phyloP scores from a whole-genome alignment of 2,888 invertebrate genomes.

The Frankliniella fusca region DNA sequence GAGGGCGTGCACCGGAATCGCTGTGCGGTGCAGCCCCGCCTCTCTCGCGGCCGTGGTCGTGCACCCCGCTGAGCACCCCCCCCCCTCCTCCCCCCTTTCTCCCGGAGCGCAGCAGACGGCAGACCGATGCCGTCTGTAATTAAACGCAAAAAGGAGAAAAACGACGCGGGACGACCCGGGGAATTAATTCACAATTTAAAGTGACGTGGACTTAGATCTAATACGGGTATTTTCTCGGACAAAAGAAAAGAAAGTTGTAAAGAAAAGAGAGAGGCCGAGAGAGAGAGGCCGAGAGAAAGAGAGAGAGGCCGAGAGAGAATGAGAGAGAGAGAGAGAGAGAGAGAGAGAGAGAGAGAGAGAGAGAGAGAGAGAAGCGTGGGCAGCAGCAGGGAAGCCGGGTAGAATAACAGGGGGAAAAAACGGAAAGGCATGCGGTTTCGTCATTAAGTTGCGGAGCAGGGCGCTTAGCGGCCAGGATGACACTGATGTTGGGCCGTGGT shows the following conservation, averaged over 20 bases:
- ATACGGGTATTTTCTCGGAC: conserved; percentile 19
- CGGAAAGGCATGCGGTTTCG: not conserved
- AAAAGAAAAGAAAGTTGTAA: conserved; percentile 5
- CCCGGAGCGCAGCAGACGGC: not conserved
- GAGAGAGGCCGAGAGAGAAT: not conserved
- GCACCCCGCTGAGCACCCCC: not conserved
- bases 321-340: conserved; percentile 10
- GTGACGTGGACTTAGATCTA: conserved; percentile 22
- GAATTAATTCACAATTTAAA: conserved; percentile 29
- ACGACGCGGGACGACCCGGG: not conserved
- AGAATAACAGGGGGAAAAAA: not conserved
- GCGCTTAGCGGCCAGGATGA: not conserved
- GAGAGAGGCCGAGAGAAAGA: not conserved
- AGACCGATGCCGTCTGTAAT: not conserved
- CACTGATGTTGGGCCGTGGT: not conserved
- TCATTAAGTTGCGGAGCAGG: not conserved
- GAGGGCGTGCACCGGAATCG: too few species aligned
- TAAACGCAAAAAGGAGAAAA: conserved; percentile 22
- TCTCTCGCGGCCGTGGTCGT: too few species aligned
- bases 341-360: conserved; percentile 5
- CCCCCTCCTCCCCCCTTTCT: not conserved
- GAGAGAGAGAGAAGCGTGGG: not conserved
- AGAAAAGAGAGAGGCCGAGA: not conserved
- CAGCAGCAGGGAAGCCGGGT: not conserved
- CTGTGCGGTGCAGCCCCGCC: too few species aligned